phyloP scores from a whole-genome alignment of 2,113 vertebrate species.

The Misgurnus anguillicaudatus region DNA sequence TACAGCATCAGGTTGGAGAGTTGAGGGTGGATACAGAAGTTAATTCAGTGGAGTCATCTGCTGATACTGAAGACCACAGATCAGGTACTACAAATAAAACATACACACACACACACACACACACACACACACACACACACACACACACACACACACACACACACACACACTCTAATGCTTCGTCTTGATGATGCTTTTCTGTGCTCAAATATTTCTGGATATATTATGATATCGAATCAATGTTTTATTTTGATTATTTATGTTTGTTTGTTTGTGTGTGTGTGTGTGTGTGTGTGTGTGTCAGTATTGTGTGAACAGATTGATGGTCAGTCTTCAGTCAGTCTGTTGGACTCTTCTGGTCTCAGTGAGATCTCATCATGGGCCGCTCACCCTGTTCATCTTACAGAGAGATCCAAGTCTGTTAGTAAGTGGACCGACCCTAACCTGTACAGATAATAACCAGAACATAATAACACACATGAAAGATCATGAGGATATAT shows the following conservation, averaged over 20 bases:
- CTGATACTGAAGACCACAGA: slow-evolving; percentile 57
- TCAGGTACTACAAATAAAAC: slow-evolving; percentile 68
- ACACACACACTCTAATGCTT: no score
- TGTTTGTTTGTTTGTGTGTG: not conserved
- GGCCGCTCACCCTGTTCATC: slow-evolving; percentile 63
- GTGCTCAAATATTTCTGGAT: no score
- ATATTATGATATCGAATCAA: no score
- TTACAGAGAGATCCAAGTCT: slow-evolving; percentile 74
- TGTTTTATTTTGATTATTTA: no score
- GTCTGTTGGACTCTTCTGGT: slow-evolving; percentile 67
- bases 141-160: no score
- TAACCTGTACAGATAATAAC: no score
- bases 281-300: slow-evolving; percentile 22
- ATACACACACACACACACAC: no score
- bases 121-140: no score
- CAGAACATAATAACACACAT: no score
- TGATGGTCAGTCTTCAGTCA: slow-evolving; percentile 62
- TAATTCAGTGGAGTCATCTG: slow-evolving; percentile 41
- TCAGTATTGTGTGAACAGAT: slow-evolving; percentile 68
- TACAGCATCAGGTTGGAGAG: slow-evolving; percentile 82
- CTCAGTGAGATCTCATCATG: slow-evolving; percentile 66
- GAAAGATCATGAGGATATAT: no score
- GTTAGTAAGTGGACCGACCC: slow-evolving; percentile 66
- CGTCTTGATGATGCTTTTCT: no score
- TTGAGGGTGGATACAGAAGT: slow-evolving; percentile 72